Percentiles rank a stretch among this genome's conserved stretches.
phyloP scores from a whole-genome alignment of 2,797 vertebrate species.

The Trematomus bernacchii region DNA sequence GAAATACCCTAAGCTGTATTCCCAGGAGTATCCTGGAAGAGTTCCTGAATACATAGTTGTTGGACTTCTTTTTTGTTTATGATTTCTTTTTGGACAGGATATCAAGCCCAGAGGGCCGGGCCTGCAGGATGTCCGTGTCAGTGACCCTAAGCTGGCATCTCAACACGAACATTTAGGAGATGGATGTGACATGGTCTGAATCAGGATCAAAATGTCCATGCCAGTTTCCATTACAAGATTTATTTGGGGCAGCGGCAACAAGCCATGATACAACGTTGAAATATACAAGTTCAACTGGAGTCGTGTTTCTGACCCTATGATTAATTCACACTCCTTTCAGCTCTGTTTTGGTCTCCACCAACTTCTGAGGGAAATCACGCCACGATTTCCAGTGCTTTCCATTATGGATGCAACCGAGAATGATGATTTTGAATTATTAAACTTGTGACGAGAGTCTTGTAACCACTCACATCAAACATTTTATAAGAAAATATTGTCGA shows the following conservation, averaged over 20 bases:
- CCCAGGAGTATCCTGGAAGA: constrained; percentile 4
- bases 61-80: constrained; percentile 10
- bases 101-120: neutral
- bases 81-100: constrained; percentile 4
- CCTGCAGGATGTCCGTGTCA: constrained; percentile 27
- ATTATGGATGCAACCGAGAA: too few relatives aligned
- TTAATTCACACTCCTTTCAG: neutral
- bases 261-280: neutral
- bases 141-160: constrained; percentile 11
- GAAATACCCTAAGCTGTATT: constrained; percentile 30
- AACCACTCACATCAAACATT: too few relatives aligned
- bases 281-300: neutral
- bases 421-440: too few relatives aligned
- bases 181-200: neutral
- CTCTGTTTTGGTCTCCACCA: neutral
- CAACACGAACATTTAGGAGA: constrained; percentile 1
- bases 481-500: too few relatives aligned
- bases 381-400: constrained; percentile 1
- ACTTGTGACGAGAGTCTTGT: too few relatives aligned
- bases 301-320: too few relatives aligned
- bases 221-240: neutral
- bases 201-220: neutral
- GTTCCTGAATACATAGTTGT: neutral
- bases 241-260: neutral
- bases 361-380: neutral